These are phyloP conservation scores for Spodoptera litura DNA, from an alignment of 1,140 invertebrate species.

Conservation along the genomic window DNA sequence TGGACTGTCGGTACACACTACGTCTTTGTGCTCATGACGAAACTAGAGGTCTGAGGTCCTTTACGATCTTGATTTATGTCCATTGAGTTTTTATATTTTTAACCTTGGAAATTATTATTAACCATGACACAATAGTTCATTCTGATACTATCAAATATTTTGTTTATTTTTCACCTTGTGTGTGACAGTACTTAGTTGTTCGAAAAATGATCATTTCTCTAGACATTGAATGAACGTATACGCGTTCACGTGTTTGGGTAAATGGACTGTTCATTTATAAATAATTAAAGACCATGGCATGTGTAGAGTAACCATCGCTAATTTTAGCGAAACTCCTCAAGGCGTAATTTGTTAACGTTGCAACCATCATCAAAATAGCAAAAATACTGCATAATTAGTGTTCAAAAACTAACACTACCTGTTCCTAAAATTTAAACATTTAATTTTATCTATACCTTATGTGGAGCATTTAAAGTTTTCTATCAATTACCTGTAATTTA, in stretches of 20 bases:
- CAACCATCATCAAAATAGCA: too few species aligned
- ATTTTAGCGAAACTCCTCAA: too few species aligned
- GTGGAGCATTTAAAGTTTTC: background rate
- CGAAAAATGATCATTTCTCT: too few species aligned
- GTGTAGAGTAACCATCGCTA: too few species aligned
- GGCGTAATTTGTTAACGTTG: too few species aligned
- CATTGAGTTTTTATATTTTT: slow-evolving; percentile 19
- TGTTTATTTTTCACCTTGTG: background rate
- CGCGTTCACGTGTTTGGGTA: too few species aligned
- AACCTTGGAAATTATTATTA: slow-evolving; percentile 24
- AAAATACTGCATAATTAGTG: too few species aligned
- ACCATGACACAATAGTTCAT: slow-evolving; percentile 1
- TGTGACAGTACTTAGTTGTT: too few species aligned
- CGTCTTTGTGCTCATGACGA: background rate
- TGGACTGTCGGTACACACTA: background rate
- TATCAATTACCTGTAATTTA: slow-evolving; percentile 11
- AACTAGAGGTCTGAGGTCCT: background rate
- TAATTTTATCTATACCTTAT: background rate
- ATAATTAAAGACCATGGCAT: too few species aligned
- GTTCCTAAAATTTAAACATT: background rate
- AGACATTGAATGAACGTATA: too few species aligned
- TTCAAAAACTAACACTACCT: too few species aligned
- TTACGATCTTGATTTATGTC: slow-evolving; percentile 20
- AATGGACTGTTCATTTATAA: too few species aligned
- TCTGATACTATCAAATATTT: background rate